Conservation (phyloP, 2,113 vertebrate genomes). For the Callospermophilus lateralis region DNA sequence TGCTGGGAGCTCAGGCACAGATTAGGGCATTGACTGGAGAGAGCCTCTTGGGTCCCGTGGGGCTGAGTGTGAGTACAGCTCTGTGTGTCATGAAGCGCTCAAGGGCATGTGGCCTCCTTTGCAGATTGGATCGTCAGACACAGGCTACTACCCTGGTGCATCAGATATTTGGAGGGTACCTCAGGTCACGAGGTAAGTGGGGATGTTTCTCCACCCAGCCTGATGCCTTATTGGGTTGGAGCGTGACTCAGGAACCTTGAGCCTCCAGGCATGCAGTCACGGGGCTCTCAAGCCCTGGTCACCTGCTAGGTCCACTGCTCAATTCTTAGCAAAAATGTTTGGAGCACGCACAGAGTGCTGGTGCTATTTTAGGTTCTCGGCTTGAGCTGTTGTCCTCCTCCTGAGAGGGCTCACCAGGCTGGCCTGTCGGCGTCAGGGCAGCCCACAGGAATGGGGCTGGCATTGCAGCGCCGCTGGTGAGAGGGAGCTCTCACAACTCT, state of each 20-base stretch:
- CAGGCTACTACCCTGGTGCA: slow-evolving; percentile 97
- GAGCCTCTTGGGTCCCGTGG: background rate
- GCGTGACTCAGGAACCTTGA: accelerated
- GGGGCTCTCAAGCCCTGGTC: accelerated
- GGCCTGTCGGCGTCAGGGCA: no score
- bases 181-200: slow-evolving; percentile 95
- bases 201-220: accelerated
- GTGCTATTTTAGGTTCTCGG: background rate
- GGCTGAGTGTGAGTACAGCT: accelerated
- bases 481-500: accelerated
- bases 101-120: background rate
- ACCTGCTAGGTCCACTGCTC: no score
- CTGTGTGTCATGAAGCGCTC: accelerated
- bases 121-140: slow-evolving; percentile 95
- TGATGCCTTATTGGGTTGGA: background rate
- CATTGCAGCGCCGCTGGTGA: background rate
- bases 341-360: no score
- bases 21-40: accelerated
- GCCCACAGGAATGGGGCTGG: no score
- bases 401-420: background rate
- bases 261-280: accelerated
- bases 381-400: no score
- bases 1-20: background rate
- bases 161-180: slow-evolving; percentile 98
- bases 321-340: accelerated